Base-by-base conservation (phyloP, 2,113 vertebrate genomes). In the Thalassoma bifasciatum region DNA sequence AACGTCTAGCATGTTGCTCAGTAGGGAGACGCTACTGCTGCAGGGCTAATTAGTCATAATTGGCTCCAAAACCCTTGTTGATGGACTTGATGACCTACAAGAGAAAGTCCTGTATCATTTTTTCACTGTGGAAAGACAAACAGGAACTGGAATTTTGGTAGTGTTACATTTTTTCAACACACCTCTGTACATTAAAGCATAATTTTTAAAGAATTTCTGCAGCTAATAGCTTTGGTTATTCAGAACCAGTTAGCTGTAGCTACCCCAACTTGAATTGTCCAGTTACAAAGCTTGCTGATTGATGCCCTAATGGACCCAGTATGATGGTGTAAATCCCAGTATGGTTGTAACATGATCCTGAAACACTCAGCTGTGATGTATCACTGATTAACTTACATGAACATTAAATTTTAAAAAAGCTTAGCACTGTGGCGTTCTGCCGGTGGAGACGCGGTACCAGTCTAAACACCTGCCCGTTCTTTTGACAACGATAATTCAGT, bases 401-500 rank as follows among this genome's bases (percentile, higher is more conserved):
- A 56, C 26, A 36, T 34, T 42, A 46, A 5, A 17, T 11, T 37
- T 7, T 30, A 3, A 30, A 6, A 30, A 17, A 36, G 30, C 42
- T 44, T 44, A 4, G 34, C 17, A 40, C 19, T 49, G 19, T 10
- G 16, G 23, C 50, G 10, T 23, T 4, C 24, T 64, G 65, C 21
- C 56, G 54, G 21, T 30, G 23, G 40, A 62, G 40, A 19, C 50
- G n/a, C 16, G 46, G 37, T 54, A 40, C 16, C 5, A 44, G 51
- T 79, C 36, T 42, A 57, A n/a, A 63, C 12, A 19, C 53, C 52
- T 10, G 24, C 26, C 61, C 17, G 21, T 36, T 19, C 76, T 77
- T 81, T 77, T 81, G 37, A 72, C 30, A 34, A 81, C 72, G 79
- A 50, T 70, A 69, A 69, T 38, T 77, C 72, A 10, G 57, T 17